Evolutionary conservation across 2,797 vertebrate species (phyloP).

Genomic region (Enteromius fasciolatus): DNA sequence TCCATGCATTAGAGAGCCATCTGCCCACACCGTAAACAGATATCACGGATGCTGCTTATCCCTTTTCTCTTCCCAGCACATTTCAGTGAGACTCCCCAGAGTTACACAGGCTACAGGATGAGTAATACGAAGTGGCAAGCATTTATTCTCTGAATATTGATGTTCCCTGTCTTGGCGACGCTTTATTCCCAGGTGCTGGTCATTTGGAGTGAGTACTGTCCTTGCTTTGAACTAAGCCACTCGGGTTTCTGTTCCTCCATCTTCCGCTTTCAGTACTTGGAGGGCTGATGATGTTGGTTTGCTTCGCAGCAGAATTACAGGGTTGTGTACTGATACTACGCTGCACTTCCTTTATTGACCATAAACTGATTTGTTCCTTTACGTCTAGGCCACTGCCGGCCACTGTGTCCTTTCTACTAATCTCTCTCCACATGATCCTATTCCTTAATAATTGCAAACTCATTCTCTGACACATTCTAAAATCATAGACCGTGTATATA

Average conservation of each 20-base stretch:
- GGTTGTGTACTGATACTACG: not conserved
- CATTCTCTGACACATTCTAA: not conserved
- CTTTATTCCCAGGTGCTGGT: constrained; percentile 35
- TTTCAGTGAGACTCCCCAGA: constrained; percentile 35
- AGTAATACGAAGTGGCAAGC: constrained; percentile 47
- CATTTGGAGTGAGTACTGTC: constrained; percentile 20
- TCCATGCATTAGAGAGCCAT: constrained; percentile 65
- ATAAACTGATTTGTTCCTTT: constrained; percentile 12
- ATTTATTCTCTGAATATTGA: constrained; percentile 42
- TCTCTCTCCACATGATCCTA: constrained; percentile 31
- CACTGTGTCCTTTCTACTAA: not conserved
- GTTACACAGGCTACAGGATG: constrained; percentile 23
- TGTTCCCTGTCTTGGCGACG: constrained; percentile 27
- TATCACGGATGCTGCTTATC: constrained; percentile 56
- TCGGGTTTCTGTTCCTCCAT: not conserved
- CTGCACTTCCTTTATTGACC: constrained; percentile 35
- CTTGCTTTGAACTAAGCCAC: constrained; percentile 28
- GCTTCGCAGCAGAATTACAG: not conserved
- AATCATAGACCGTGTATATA: not conserved
- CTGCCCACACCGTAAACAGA: constrained; percentile 68
- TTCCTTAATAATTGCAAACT: constrained; percentile 12
- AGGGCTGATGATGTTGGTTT: constrained; percentile 22
- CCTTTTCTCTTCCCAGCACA: constrained; percentile 59
- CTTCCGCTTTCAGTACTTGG: not conserved
- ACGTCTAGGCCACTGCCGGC: not conserved